Evolutionary conservation across 2,113 vertebrate genomes (phyloP).

Genomic region (Heloderma charlesbogerti): DNA sequence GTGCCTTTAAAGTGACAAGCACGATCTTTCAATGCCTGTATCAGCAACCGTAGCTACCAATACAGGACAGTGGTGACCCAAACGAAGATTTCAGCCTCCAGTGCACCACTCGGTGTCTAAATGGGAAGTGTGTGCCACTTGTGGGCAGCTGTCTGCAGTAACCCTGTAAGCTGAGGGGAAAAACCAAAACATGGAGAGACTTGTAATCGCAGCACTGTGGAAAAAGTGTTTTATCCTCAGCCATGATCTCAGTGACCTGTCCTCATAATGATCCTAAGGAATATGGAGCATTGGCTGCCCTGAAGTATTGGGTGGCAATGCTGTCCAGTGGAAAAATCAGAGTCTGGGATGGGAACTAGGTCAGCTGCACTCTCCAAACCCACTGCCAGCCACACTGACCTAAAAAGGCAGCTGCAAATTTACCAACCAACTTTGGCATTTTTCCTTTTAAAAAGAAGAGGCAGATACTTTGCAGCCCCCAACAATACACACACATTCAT

Average conservation of each 20-base stretch:
- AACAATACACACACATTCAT: too few species aligned
- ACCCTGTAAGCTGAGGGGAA: neutral
- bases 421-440: neutral
- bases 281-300: neutral
- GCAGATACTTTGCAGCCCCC: neutral
- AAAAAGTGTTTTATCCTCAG: neutral
- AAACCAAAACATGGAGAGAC: neutral
- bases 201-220: neutral
- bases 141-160: neutral
- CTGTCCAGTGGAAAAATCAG: neutral
- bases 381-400: conserved; percentile 6
- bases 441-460: neutral
- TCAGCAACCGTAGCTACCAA: neutral
- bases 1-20: neutral
- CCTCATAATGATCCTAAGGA: neutral
- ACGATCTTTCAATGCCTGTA: neutral
- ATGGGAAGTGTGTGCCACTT: neutral
- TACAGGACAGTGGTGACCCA: neutral
- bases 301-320: neutral
- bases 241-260: conserved; percentile 2
- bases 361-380: neutral
- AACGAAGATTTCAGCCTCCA: neutral
- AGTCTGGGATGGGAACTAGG: conserved; percentile 23
- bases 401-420: conserved; percentile 12
- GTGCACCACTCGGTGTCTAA: neutral